Evolutionary conservation across 1,140 invertebrate genomes (phyloP), one percentile per base, ranked within the genome.

Genomic region (Vanessa tameamea): DNA sequence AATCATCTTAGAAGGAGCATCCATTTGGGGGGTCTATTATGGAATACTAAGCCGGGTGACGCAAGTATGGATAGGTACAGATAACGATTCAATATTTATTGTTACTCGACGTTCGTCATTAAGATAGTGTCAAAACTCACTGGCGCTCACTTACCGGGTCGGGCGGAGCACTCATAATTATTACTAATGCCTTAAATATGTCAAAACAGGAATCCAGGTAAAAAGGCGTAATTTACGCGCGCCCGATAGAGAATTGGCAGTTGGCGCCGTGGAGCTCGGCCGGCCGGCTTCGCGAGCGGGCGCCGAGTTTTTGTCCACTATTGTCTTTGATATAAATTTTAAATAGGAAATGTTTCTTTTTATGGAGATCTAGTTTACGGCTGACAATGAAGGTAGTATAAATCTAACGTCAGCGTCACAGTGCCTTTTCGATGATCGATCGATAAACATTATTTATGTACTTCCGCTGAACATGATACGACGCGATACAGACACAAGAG

Each of bases 171-270:
- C 88, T 92, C 89, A 92, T 92, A 92, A 92, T 91, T 92, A 91
- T 92, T 92, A 92, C 89, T 92, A 92, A 92, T 92, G 89, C 89
- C 91, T 92, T 92, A 90, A 91, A 92, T 92, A 92, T 92, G 91
- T 92, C 91, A 92, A 92, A 92, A 92, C 91, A 92, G 88, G 89
- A 91, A 91, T 91, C 88, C 89, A 92, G 91, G 91, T 92, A 92
- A 92, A 92, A 91, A 91, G 90, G 86, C 87, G 89, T 92, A 91
- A 92, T 92, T 91, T 92, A 92, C 89, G 91, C 89, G 86, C 86
- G 89, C 77, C 85, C 87, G 91, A 92, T 92, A 92, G 87, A 89
- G 91, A 90, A 91, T 92, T 92, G 91, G 91, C 91, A 92, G 89
- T 90, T 89, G 89, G 91, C 91, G 91, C 91, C 90, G 88, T 65